These are phyloP conservation scores for Brachyrhaphis roseni DNA, from an alignment of 2,797 vertebrate genomes.

Conservation along the genomic window DNA sequence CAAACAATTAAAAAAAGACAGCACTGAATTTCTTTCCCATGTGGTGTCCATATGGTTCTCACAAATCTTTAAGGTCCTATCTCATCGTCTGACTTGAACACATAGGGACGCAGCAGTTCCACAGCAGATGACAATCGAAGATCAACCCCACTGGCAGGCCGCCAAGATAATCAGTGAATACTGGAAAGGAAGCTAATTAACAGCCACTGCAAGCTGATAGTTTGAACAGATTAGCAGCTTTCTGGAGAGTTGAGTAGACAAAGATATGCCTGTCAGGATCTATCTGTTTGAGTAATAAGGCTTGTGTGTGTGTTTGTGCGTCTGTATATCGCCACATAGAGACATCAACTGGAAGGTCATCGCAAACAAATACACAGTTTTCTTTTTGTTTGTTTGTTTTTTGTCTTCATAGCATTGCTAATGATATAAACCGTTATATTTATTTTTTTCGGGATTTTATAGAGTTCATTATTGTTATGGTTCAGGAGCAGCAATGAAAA, in stretches of 20 bases:
- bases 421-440: neutral
- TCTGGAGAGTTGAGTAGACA: conserved; percentile 65
- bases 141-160: conserved; percentile 43
- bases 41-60: neutral
- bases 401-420: neutral
- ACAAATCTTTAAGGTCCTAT: conserved; percentile 13
- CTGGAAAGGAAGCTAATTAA: conserved; percentile 69
- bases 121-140: conserved; percentile 41
- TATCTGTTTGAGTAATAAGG: conserved; percentile 69
- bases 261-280: conserved; percentile 70
- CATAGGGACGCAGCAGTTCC: conserved; percentile 14
- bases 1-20: neutral
- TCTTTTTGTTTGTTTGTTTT: neutral
- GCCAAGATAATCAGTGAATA: conserved; percentile 61
- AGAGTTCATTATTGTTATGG: neutral
- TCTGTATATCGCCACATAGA: conserved; percentile 7
- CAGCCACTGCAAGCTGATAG: conserved; percentile 60
- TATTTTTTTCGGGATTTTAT: neutral
- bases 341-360: neutral
- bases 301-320: conserved; percentile 20
- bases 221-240: conserved; percentile 67
- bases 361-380: neutral
- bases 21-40: neutral
- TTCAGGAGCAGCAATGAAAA: neutral
- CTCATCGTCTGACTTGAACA: neutral